Percentiles rank a stretch among this genome's conserved stretches.
Evolutionary conservation across 2,797 vertebrate genomes (phyloP).

Genomic region (Selene dorsalis): DNA sequence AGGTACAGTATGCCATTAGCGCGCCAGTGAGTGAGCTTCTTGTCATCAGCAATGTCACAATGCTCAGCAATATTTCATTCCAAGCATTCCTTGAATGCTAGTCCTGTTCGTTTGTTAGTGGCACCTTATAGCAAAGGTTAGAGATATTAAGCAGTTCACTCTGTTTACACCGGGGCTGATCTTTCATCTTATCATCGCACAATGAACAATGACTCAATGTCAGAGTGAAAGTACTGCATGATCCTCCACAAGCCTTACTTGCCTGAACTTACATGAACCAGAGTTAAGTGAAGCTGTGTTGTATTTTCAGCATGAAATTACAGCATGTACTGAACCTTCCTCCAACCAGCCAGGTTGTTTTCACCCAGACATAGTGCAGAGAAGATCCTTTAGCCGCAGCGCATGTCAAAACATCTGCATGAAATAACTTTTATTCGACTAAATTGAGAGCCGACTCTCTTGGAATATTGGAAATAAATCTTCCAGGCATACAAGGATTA

Average conservation of each 20-base stretch:
- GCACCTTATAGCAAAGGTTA: slow-evolving; percentile 46
- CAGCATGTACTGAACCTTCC: not conserved
- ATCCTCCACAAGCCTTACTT: slow-evolving; percentile 29
- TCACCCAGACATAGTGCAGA: not conserved
- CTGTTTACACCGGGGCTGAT: slow-evolving; percentile 40
- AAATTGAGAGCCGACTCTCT: slow-evolving; percentile 36
- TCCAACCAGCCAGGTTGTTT: slow-evolving; percentile 6
- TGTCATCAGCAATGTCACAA: slow-evolving; percentile 58
- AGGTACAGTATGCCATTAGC: slow-evolving; percentile 46
- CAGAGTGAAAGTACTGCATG: slow-evolving; percentile 31
- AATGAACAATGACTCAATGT: slow-evolving; percentile 36
- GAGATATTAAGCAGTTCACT: slow-evolving; percentile 33
- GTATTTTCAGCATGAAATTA: slow-evolving; percentile 9
- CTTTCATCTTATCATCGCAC: slow-evolving; percentile 42
- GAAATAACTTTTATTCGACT: slow-evolving; percentile 43
- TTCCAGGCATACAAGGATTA: slow-evolving; percentile 25
- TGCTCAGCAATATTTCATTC: slow-evolving; percentile 48
- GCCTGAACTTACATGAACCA: slow-evolving; percentile 1
- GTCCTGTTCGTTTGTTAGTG: slow-evolving; percentile 38
- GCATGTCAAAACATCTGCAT: slow-evolving; percentile 26
- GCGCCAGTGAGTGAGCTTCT: slow-evolving; percentile 20
- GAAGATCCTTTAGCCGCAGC: slow-evolving; percentile 21
- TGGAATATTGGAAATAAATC: slow-evolving; percentile 38
- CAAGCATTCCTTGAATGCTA: slow-evolving; percentile 41
- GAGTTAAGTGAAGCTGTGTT: slow-evolving; percentile 14